Evolutionary conservation across 2,797 vertebrate species (phyloP).

Genomic region (Lycodopsis pacificus): DNA sequence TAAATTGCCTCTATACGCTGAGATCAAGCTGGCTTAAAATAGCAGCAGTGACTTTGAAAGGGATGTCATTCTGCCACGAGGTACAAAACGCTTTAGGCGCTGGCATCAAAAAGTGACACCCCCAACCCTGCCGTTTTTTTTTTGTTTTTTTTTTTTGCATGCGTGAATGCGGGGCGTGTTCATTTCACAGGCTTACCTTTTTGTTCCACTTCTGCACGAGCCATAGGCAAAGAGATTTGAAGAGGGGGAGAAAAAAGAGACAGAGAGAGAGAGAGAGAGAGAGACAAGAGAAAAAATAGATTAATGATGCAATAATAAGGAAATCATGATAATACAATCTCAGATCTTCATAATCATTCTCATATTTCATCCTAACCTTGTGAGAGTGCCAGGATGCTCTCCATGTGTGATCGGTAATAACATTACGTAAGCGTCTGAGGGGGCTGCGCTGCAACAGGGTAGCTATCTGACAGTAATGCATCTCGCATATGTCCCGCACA

Average conservation of each 20-base stretch:
- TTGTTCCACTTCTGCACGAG: constrained; percentile 98
- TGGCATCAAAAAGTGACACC: constrained; percentile 57
- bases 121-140: constrained; percentile 25
- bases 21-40: constrained; percentile 73
- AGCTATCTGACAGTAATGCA: constrained; percentile 71
- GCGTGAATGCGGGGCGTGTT: constrained; percentile 45
- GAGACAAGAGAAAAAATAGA: constrained; percentile 81
- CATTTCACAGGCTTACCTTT: constrained; percentile 94
- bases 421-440: constrained; percentile 76
- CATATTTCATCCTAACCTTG: constrained; percentile 85
- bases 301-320: constrained; percentile 87
- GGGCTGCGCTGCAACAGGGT: constrained; percentile 56
- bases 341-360: constrained; percentile 79
- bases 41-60: constrained; percentile 67
- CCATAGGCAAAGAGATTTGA: constrained; percentile 63
- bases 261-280: constrained; percentile 55
- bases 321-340: constrained; percentile 84
- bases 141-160: background rate
- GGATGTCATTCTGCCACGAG: constrained; percentile 61
- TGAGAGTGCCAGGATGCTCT: constrained; percentile 79
- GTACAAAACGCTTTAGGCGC: constrained; percentile 60
- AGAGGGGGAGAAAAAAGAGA: constrained; percentile 28
- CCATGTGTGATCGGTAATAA: constrained; percentile 79
- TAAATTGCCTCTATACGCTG: constrained; percentile 69
- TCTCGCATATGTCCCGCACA: constrained; percentile 62